Evolutionary conservation across 2,797 vertebrate species (phyloP).

Genomic region (Sus cebifrons): DNA sequence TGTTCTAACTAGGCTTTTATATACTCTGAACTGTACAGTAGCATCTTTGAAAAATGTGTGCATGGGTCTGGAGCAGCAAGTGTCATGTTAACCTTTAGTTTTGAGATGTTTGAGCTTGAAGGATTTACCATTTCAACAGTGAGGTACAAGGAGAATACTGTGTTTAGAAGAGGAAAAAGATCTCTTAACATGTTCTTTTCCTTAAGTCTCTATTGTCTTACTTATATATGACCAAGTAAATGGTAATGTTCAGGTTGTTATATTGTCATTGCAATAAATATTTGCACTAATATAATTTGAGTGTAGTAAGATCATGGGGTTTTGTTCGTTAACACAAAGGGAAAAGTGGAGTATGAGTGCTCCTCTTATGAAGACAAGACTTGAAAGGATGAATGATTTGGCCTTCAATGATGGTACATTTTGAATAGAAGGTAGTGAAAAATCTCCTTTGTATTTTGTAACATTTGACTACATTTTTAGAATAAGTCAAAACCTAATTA

Average conservation of each 20-base stretch:
- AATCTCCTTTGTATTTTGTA: constrained; percentile 51
- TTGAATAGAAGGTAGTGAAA: constrained; percentile 59
- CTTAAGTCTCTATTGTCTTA: neutral
- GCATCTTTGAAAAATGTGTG: constrained; percentile 36
- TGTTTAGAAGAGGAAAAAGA: neutral
- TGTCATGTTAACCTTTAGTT: constrained; percentile 55
- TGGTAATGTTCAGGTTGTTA: neutral
- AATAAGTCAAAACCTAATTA: constrained; percentile 48
- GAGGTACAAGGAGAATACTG: neutral
- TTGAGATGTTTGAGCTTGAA: constrained; percentile 31
- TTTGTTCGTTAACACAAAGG: constrained; percentile 38
- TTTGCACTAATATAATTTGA: constrained; percentile 11
- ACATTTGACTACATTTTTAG: constrained; percentile 51
- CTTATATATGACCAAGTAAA: constrained; percentile 14
- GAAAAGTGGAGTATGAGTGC: neutral
- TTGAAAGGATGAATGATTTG: neutral
- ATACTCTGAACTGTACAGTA: neutral
- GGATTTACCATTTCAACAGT: constrained; percentile 28
- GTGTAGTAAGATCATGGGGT: neutral
- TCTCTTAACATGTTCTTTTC: neutral
- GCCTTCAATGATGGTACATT: neutral
- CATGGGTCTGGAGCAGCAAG: neutral
- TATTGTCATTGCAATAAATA: neutral
- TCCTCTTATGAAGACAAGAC: neutral
- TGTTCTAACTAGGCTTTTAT: neutral